Percentiles rank a stretch among this genome's conserved stretches.
phyloP scores from a whole-genome alignment of 1,140 invertebrate genomes.

The Euura saliciscinereae region DNA sequence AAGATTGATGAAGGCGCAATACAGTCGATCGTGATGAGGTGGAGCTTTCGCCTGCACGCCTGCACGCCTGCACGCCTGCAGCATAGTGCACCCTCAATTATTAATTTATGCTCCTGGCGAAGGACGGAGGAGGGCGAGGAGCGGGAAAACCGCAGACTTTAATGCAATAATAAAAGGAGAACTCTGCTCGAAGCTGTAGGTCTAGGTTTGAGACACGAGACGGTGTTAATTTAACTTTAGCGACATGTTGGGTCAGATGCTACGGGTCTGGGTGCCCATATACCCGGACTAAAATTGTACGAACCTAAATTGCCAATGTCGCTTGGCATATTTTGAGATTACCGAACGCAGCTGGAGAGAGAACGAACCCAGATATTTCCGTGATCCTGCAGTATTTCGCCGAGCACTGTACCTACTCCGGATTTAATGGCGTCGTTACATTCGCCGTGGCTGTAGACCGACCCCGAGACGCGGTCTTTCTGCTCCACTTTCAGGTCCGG shows the following conservation, averaged over 20 bases:
- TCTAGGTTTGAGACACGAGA: slow-evolving; percentile 9
- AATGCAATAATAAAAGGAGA: slow-evolving; percentile 30
- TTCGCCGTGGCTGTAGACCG: not conserved
- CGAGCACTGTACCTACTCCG: not conserved
- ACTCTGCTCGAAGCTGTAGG: slow-evolving; percentile 3
- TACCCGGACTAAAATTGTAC: slow-evolving; percentile 25
- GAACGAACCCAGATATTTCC: not conserved
- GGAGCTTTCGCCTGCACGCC: not conserved
- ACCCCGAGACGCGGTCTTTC: not conserved
- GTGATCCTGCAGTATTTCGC: not conserved
- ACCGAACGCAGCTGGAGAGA: not conserved
- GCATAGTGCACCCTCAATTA: not conserved
- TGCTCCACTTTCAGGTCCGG: not conserved
- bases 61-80: not conserved
- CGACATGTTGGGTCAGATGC: slow-evolving; percentile 19
- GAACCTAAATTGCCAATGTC: slow-evolving; percentile 32
- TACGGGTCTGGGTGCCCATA: slow-evolving; percentile 4
- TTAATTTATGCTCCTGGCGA: not conserved
- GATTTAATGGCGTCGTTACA: slow-evolving; percentile 5
- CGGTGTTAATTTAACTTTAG: slow-evolving; percentile 45
- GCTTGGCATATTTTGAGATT: not conserved
- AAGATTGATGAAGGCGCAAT: no score
- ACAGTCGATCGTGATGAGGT: no score
- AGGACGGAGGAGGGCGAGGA: no score
- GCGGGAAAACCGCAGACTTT: slow-evolving; percentile 28